Base-by-base conservation (phyloP, 2,888 invertebrate species). In the Eupithecia inturbata region DNA sequence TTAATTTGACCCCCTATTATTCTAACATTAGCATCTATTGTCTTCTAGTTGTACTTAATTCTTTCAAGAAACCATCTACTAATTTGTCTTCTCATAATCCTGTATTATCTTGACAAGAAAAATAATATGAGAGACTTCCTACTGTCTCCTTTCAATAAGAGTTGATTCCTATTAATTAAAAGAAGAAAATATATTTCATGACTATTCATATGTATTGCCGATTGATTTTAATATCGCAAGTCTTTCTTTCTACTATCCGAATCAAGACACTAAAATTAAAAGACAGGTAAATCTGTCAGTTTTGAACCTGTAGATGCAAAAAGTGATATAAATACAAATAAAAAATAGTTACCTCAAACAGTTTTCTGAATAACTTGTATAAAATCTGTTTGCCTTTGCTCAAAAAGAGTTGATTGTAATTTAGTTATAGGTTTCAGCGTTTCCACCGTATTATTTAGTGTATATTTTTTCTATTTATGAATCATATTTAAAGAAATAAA, bases 401-500 rank as follows among this genome's bases (percentile, higher is more conserved):
- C 92, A 93, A 92, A 79, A 81, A 77, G 84, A 86, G 83, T 88
- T 84, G 87, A 83, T 79, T 39, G 82, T 81, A 83, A 71, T 72
- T 76, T 73, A 75, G 79, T 84, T 88, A 85, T 86, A 85, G 85
- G 84, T 86, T 85, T 82, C 78, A 82, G 49, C 63, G 71, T 85
- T 89, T 90, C 92, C 92, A 93, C 92, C 92, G 91, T 91, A 86
- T 82, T 82, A 81, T 79, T 83, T 91, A 90, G 86, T 86, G 80
- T 88, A 85, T 88, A 89, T 87, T 90, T 90, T 78, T 88, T 92
- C 87, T 92, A 92, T 92, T 90, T 90, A 90, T 91, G 87, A 88
- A 88, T 86, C 83, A 89, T 92, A 91, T 89, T 90, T 88, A 91
- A 88, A 85, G 83, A 89, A 88, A 91, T 89, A 90, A 91, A 92